Evolutionary conservation across 2,888 invertebrate genomes (phyloP).

Genomic region (Ryuthela nishihirai): DNA sequence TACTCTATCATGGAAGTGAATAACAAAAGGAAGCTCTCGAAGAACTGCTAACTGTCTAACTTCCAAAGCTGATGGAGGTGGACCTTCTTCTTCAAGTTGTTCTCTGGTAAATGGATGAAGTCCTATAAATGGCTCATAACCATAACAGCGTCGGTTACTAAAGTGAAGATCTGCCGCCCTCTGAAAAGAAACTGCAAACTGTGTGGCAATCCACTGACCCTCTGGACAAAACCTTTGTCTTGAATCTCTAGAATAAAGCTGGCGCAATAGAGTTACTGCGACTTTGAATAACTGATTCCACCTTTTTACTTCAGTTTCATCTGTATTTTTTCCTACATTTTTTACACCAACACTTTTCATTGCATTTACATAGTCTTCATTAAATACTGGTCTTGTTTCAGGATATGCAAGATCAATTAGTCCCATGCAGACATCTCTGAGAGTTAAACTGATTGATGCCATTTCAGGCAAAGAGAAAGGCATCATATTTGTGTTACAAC

Average conservation of each 20-base stretch:
- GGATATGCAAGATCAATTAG: conserved; percentile 82
- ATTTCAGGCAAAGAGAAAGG: conserved; percentile 73
- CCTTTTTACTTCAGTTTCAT: conserved; percentile 52
- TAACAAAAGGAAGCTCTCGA: conserved; percentile 89
- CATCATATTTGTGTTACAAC: conserved; percentile 51
- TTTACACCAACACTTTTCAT: conserved; percentile 49
- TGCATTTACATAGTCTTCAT: conserved; percentile 60
- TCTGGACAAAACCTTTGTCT: conserved; percentile 72
- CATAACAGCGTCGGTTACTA: conserved; percentile 19
- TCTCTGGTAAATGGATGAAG: conserved; percentile 38
- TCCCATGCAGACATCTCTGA: conserved; percentile 77
- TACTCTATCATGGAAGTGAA: conserved; percentile 86
- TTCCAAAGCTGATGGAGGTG: conserved; percentile 61
- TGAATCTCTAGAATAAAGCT: conserved; percentile 80
- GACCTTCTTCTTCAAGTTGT: conserved; percentile 43
- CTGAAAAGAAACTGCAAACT: conserved; percentile 49
- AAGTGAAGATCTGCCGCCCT: conserved; percentile 40
- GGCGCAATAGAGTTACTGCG: conserved; percentile 67
- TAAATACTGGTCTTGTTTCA: conserved; percentile 59
- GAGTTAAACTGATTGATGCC: conserved; percentile 64
- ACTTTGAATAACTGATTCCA: conserved; percentile 75
- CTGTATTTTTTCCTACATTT: conserved; percentile 8
- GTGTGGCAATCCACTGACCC: conserved; percentile 63
- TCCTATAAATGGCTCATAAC: conserved; percentile 42
- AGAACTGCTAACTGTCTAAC: conserved; percentile 80